Evolutionary conservation across 1,140 invertebrate genomes (phyloP), one percentile per base, ranked within the genome.

Genomic region (Solenopsis fugax): DNA sequence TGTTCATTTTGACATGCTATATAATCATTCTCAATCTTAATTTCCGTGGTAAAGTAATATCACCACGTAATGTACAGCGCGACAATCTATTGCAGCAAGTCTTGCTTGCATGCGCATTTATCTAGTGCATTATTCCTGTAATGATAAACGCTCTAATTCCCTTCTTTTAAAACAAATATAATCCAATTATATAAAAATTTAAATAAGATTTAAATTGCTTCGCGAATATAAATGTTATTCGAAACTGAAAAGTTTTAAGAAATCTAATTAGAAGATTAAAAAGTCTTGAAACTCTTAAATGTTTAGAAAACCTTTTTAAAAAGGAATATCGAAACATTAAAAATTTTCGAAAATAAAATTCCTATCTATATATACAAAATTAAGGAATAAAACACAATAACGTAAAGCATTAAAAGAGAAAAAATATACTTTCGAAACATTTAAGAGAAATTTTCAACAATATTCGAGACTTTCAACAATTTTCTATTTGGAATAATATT

Each of bases 401-500:
- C 4, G 6, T 64, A 41, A 41, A 65, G 4, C n/a, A 62, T 34
- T 62, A 65, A 10, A 7, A 65, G 10, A 65, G 0, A 41, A 65
- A 0, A 34, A 62, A 18, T 67, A 45, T 21, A 45, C 45, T 13
- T 67, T 48, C 37, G 13, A 67, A 67, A 21, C 64, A 67, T 45
- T 67, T 67, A 24, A 67, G 65, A 67, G 16, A 67, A n/a, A 18
- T 6, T 67, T 67, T 67, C n/a, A 45, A 67, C n/a, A 45, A 45
- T n/a, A 41, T 67, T 67, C 9, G 13, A 67, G 37, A 45, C 64
- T 41, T 64, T 34, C 65, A 16, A 24, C 37, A 69, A 16, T 69
- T 69, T 48, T 48, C 41, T 69, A 5, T 69, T 69, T 48, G n/a
- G 65, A 69, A 69, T 69, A 10, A 69, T 69, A 69, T 69, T 69